Evolutionary conservation across 1,140 invertebrate genomes (phyloP), one percentile per base, ranked within the genome.

Genomic region (Tetramorium parvispinum): DNA sequence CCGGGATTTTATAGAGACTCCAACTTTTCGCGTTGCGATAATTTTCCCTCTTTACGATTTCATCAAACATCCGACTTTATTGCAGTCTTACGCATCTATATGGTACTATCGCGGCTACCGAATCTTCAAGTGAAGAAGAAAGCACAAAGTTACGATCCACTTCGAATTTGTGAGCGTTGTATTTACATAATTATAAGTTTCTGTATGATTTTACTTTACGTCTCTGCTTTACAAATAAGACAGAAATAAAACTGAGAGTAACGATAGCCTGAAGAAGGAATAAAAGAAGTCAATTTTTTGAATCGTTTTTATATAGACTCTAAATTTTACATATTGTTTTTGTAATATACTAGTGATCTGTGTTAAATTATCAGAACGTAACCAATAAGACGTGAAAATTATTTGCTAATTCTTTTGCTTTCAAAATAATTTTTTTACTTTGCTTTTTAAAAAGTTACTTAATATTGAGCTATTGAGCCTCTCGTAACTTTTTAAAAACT

Each of bases 1-100:
- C 18, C 37, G 32, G 65, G 49, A 8, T 55, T 55, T 81, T 81
- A 79, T 40, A 68, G 16, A n/a, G 49, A 71, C 65, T 81, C 32
- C 65, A 43, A 55, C 32, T 81, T 70, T 81, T 27, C 65, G 37
- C 21, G 65, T 70, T 21, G 21, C 49, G 77, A 81, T 81, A 81
- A 71, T 81, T 81, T 46, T 55, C 13, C 37, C 6, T 43, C 49
- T 71, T 81, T 81, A 71, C 49, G 65, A 70, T 81, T 81, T 81
- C 65, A 43, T 53, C 63, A 32, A 70, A 13, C 18, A 70, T 27
- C 78, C 63, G 65, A n/a, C 32, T 70, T 79, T 70, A 53, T 68
- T 43, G 18, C 59, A n/a, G 27, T 66, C 46, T 53, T 40, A 70
- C n/a, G 49, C 16, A 13, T 68, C 16, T 21, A 18, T 81, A 55